Conservation (phyloP, 2,113 vertebrate genomes). For the Pterophyllum scalare region DNA sequence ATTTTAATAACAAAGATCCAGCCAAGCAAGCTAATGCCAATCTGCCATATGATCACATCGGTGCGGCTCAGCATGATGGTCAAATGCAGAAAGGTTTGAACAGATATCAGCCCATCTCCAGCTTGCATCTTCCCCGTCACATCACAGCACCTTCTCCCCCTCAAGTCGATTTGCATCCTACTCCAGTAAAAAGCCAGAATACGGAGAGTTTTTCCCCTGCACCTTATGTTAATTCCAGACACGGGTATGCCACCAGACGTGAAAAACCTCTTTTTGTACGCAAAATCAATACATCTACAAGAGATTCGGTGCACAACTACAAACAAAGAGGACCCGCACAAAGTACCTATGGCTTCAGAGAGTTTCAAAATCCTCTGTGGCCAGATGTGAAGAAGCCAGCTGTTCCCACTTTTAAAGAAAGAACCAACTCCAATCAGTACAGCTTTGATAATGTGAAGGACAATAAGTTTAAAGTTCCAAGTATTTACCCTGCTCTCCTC, state of each 20-base stretch:
- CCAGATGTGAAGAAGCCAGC: not conserved
- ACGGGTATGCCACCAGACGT: not conserved
- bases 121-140: not conserved
- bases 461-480: not conserved
- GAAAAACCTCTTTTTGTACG: not conserved
- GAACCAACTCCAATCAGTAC: not conserved
- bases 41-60: not conserved
- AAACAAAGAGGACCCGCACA: not conserved
- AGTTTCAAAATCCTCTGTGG: constrained; percentile 3
- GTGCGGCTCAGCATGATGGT: not conserved
- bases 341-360: constrained; percentile 18
- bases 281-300: not conserved
- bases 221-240: not conserved
- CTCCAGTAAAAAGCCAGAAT: not conserved
- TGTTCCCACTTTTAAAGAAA: not conserved
- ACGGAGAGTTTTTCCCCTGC: not conserved
- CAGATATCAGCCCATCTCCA: not conserved
- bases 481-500: not conserved
- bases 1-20: not conserved
- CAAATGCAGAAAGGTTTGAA: not conserved
- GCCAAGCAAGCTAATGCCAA: not conserved
- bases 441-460: not conserved
- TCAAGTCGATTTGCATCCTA: not conserved
- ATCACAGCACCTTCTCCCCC: not conserved
- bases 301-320: not conserved